A percentile compares a stretch with the other conserved stretches of the same genome.
phyloP scores from a whole-genome alignment of 1,140 invertebrate species.

The Physella acuta region DNA sequence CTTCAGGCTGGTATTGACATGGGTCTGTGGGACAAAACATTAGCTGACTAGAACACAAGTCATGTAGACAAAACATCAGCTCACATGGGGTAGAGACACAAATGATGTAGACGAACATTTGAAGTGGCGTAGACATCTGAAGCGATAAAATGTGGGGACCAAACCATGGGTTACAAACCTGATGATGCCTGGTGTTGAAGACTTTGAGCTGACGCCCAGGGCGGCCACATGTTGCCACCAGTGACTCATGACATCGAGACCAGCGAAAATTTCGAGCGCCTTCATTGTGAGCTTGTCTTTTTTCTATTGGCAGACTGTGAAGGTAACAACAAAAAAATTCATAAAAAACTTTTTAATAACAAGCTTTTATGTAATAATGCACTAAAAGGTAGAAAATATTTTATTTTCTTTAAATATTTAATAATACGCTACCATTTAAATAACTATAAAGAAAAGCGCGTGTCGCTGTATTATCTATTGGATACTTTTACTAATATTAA shows the following conservation, averaged over 20 bases:
- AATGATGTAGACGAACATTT: not conserved
- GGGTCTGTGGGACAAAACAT: constrained; percentile 30
- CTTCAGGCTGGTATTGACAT: constrained; percentile 34
- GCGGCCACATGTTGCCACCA: constrained; percentile 52
- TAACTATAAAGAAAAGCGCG: no score
- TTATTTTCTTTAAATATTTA: no score
- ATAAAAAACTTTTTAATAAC: no score
- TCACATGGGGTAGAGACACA: not conserved
- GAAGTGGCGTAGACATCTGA: not conserved
- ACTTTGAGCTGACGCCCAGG: constrained; percentile 55
- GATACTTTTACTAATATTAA: no score
- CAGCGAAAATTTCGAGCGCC: constrained; percentile 46
- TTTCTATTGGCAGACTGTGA: constrained; percentile 54
- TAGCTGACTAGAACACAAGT: not conserved
- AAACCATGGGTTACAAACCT: constrained; percentile 40
- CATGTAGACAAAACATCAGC: not conserved
- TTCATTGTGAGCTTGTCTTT: constrained; percentile 50
- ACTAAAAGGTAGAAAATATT: no score
- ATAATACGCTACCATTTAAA: no score
- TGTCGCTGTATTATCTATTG: no score
- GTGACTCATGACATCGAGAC: constrained; percentile 47
- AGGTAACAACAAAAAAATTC: constrained; percentile 11
- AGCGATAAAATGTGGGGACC: not conserved
- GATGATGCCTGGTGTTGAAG: constrained; percentile 52
- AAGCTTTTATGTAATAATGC: no score